Conservation (phyloP, 2,888 invertebrate species). For the Lordiphosa fenestrarum region DNA sequence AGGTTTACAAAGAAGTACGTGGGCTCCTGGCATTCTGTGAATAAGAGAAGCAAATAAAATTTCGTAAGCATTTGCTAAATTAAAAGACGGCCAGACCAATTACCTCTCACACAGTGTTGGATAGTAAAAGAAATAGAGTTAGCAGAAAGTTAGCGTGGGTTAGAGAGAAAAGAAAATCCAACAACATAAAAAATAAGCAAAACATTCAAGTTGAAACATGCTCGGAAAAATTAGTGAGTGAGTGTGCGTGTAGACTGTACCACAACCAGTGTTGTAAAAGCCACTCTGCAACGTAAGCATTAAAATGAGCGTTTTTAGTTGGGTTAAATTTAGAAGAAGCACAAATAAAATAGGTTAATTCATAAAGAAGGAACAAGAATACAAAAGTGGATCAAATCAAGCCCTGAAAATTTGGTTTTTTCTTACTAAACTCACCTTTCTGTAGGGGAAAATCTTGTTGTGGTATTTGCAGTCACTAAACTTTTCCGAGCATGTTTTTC, state of each 20-base stretch:
- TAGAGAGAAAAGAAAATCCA: slow-evolving; percentile 1
- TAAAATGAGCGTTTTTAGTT: slow-evolving; percentile 15
- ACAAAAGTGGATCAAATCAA: slow-evolving; percentile 25
- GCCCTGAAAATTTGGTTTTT: slow-evolving; percentile 14
- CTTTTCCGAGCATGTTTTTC: slow-evolving; percentile 9
- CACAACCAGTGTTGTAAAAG: slow-evolving; percentile 46
- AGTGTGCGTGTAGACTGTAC: slow-evolving; percentile 27
- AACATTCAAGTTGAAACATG: slow-evolving; percentile 23
- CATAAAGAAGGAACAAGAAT: background rate
- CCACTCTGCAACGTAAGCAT: slow-evolving; percentile 17
- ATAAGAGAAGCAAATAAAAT: slow-evolving; percentile 6
- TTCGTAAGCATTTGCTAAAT: no score
- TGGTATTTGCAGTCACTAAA: slow-evolving; percentile 10
- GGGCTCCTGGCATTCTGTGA: slow-evolving; percentile 74
- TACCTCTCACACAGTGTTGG: slow-evolving; percentile 25
- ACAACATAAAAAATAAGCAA: slow-evolving; percentile 38
- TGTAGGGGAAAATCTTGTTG: slow-evolving; percentile 6
- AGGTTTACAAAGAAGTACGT: slow-evolving; percentile 74
- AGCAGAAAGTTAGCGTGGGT: slow-evolving; percentile 13
- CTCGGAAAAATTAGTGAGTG: slow-evolving; percentile 1
- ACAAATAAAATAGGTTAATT: slow-evolving; percentile 20
- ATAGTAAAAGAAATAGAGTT: slow-evolving; percentile 8
- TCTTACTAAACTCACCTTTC: slow-evolving; percentile 56
- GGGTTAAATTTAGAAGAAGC: slow-evolving; percentile 29
- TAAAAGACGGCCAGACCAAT: background rate